These are phyloP conservation scores for Muntiacus reevesi DNA, from an alignment of 2,113 vertebrate genomes.

Conservation along the genomic window DNA sequence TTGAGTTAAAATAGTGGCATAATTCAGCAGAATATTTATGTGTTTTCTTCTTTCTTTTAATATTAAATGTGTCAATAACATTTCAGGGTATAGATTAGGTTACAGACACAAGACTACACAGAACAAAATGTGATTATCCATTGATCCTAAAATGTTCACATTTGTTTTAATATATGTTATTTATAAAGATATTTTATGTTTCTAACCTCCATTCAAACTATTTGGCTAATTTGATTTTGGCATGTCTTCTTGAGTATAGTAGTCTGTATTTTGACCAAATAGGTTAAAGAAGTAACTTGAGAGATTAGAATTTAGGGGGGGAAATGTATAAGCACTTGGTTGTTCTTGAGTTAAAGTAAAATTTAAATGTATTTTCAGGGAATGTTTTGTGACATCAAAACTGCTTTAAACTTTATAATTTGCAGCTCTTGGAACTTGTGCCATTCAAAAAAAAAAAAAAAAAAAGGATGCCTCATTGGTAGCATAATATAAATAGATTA, in stretches of 20 bases:
- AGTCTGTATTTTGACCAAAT: not conserved
- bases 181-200: conserved; percentile 46
- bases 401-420: not conserved
- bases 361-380: not conserved
- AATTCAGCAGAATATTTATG: conserved; percentile 62
- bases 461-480: not conserved
- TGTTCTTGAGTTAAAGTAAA: not conserved
- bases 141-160: not conserved
- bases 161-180: conserved; percentile 34
- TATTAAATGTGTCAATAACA: conserved; percentile 40
- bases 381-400: not conserved
- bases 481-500: not conserved
- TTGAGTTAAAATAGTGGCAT: conserved; percentile 63
- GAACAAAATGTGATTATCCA: conserved; percentile 18
- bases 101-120: not conserved
- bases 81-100: conserved; percentile 27
- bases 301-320: not conserved
- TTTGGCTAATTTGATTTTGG: not conserved
- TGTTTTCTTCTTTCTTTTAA: conserved; percentile 39
- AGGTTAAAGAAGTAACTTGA: not conserved
- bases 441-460: not conserved
- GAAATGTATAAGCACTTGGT: not conserved
- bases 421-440: not conserved
- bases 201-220: conserved; percentile 24
- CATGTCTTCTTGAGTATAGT: not conserved